phyloP scores from a whole-genome alignment of 2,797 vertebrate genomes.

The Gymnothorax reevesii region DNA sequence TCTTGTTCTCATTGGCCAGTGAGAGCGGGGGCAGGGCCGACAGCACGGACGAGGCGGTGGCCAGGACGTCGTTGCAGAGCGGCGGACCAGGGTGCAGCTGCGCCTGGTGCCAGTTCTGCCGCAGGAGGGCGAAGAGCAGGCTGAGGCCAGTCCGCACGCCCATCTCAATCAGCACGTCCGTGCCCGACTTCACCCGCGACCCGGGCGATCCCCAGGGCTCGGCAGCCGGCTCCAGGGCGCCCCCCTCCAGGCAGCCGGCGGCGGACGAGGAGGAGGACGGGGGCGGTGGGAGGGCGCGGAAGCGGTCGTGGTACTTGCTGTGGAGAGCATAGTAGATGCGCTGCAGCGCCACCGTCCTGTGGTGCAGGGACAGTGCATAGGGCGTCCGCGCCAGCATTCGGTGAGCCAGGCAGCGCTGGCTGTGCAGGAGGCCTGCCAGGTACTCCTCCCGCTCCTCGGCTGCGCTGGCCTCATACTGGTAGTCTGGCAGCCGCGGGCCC shows the following conservation, averaged over 20 bases:
- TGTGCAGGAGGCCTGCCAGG: conserved; percentile 73
- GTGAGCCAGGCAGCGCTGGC: conserved; percentile 77
- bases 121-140: conserved; percentile 77
- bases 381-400: conserved; percentile 75
- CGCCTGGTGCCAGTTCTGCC: conserved; percentile 77
- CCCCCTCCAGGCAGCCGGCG: conserved; percentile 57
- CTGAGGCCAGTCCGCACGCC: conserved; percentile 80
- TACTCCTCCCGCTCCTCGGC: conserved; percentile 76
- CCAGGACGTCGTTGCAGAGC: conserved; percentile 79
- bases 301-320: conserved; percentile 80
- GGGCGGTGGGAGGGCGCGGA: conserved; percentile 62
- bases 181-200: conserved; percentile 69
- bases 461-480: conserved; percentile 75
- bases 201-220: conserved; percentile 60
- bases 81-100: conserved; percentile 65
- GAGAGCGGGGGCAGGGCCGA: conserved; percentile 76
- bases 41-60: conserved; percentile 76
- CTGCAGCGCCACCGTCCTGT: conserved; percentile 74
- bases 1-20: conserved; percentile 81
- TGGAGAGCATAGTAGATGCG: conserved; percentile 80
- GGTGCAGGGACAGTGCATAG: conserved; percentile 74
- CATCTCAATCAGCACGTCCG: conserved; percentile 82
- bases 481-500: conserved; percentile 78
- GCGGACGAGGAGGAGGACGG: conserved; percentile 64
- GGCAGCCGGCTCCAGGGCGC: conserved; percentile 64